Evolutionary conservation across 2,888 invertebrate genomes (phyloP).

Genomic region (Caenorhabditis imperialis): DNA sequence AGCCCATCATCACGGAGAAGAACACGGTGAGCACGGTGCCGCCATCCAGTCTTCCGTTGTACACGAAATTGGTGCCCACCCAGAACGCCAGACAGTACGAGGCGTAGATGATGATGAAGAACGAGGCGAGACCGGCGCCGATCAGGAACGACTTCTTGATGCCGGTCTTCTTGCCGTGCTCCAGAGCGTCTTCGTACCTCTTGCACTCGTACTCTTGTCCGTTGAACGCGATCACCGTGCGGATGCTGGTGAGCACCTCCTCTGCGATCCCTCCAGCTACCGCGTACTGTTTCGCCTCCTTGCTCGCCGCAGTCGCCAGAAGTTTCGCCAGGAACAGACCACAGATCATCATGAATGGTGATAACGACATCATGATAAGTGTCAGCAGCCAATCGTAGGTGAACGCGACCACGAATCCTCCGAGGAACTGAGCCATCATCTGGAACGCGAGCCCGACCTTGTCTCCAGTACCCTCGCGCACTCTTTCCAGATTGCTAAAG

Average conservation of each 20-base stretch:
- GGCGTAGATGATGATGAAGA: conserved; percentile 78
- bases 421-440: conserved; percentile 73
- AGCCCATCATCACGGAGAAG: conserved; percentile 80
- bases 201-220: conserved; percentile 62
- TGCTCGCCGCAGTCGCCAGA: conserved; percentile 79
- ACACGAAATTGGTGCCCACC: conserved; percentile 71
- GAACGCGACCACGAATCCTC: conserved; percentile 69
- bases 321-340: conserved; percentile 75
- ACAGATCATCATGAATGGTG: conserved; percentile 71
- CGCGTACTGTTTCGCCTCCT: conserved; percentile 78
- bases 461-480: conserved; percentile 77
- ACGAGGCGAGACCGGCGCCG: conserved; percentile 78
- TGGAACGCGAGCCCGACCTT: conserved; percentile 73
- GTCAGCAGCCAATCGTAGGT: conserved; percentile 72
- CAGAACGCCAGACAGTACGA: conserved; percentile 77
- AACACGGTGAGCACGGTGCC: conserved; percentile 71
- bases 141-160: conserved; percentile 73
- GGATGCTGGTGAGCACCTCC: conserved; percentile 61
- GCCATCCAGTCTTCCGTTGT: conserved; percentile 49
- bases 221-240: conserved; percentile 67
- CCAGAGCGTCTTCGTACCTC: conserved; percentile 72
- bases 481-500: conserved; percentile 74
- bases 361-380: conserved; percentile 77
- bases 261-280: conserved; percentile 65
- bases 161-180: conserved; percentile 69